Percentiles rank a stretch among this genome's conserved stretches.
phyloP scores from a whole-genome alignment of 2,113 vertebrate species.

The Rana temporaria region DNA sequence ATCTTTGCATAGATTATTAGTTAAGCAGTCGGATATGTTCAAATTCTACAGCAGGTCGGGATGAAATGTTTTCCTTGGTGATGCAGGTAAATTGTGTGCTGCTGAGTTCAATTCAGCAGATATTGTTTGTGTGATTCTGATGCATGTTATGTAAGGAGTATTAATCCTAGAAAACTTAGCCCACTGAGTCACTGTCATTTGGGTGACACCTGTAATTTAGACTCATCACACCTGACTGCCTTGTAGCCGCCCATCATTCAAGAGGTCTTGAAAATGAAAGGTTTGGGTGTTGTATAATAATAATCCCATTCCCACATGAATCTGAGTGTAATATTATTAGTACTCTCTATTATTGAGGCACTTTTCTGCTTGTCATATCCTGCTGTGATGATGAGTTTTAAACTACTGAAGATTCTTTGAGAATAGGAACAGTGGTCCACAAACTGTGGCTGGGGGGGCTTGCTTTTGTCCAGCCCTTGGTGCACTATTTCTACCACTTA shows the following conservation, averaged over 20 bases:
- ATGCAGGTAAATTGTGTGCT: not conserved
- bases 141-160: not conserved
- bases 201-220: not conserved
- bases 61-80: not conserved
- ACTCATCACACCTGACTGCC: not conserved
- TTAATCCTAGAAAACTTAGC: not conserved
- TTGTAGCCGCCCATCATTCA: not conserved
- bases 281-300: not conserved
- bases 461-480: too few relatives aligned
- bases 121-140: not conserved
- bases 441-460: too few relatives aligned
- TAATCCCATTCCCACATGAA: not conserved
- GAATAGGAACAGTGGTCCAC: too few relatives aligned
- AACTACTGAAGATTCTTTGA: too few relatives aligned
- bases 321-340: not conserved
- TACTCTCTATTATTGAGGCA: not conserved
- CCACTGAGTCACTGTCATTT: not conserved
- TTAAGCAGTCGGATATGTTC: not conserved
- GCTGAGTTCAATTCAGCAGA: not conserved
- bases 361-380: too few relatives aligned
- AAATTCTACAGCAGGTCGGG: not conserved
- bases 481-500: too few relatives aligned
- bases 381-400: too few relatives aligned
- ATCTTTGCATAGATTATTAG: constrained; percentile 28
- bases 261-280: not conserved